Base-by-base conservation (phyloP, 2,888 invertebrate species). In the Eretmocerus hayati region DNA sequence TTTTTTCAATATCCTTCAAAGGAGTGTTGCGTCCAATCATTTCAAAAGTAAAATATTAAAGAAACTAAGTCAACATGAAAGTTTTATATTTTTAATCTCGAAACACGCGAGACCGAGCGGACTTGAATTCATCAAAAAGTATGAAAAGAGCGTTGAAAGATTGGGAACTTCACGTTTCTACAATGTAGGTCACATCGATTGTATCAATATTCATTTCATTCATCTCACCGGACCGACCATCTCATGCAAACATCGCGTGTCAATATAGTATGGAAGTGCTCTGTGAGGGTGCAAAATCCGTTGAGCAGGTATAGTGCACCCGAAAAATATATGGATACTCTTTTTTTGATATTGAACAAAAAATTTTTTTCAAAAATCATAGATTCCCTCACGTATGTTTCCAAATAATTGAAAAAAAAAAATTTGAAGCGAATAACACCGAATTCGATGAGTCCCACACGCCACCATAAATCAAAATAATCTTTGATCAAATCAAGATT, bases 381-480 rank as follows among this genome's bases (percentile, higher is more conserved):
- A 38, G 50, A 46, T 33, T 48, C 46, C 50, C 51, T 48, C 50
- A 45, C 46, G 39, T 31, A 30, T n/a, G n/a, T n/a, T n/a, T n/a
- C n/a, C n/a, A n/a, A n/a, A n/a, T 44, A 42, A 36, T 23, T 30
- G 15, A 40, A 26, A 16, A 11, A 39, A 16, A 39, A 11, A 22
- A 15, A 42, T 20, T 13, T 4, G 20, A 15, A 23, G 46, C 52
- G 49, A 49, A 52, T 49, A 47, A 60, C 61, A 56, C 56, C 50
- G 56, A 46, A 58, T 56, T 57, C 56, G 49, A 37, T 8, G 19
- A 37, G 19, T 36, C 20, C 20, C 13, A 30, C 8, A 30, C 30
- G 8, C 30, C 8, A 30, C 13, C 8, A 30, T 30, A 30, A 30
- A 30, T 13, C 8, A 30, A 30, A 30, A 13, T 30, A 30, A 30